These are phyloP conservation scores for Chondrilla cf. caribensis DNA, from an alignment of 37 sponge, comb jelly and placozoan species.

Conservation along the genomic window DNA sequence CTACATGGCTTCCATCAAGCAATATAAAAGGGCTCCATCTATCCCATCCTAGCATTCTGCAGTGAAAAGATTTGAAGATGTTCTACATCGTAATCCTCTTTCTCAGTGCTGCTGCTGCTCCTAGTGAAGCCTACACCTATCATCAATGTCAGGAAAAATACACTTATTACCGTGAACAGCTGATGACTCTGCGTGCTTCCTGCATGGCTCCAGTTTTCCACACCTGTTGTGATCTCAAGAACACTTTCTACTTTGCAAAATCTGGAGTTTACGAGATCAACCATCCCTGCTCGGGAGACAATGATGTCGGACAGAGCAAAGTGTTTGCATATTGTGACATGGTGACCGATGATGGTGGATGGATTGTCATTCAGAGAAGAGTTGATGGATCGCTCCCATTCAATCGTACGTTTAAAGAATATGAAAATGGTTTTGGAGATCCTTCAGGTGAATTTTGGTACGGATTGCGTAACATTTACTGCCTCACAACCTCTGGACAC, in stretches of 20 bases:
- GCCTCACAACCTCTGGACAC: background rate
- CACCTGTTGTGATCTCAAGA: background rate
- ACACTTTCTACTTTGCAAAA: background rate
- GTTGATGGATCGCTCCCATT: conserved; percentile 13
- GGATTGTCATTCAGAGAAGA: conserved; percentile 18
- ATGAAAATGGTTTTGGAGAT: conserved; percentile 38
- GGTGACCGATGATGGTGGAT: conserved; percentile 23
- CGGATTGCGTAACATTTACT: conserved; percentile 39
- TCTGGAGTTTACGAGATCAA: conserved; percentile 23
- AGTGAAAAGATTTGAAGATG: no score
- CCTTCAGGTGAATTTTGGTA: conserved; percentile 41
- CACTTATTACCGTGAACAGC: no score
- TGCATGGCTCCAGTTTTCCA: background rate
- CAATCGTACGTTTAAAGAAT: conserved; percentile 19
- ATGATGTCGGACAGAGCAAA: background rate
- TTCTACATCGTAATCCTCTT: no score
- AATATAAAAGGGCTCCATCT: no score
- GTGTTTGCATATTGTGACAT: conserved; percentile 14
- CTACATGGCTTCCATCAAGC: no score
- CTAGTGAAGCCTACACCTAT: no score
- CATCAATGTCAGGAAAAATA: no score
- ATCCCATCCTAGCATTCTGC: no score
- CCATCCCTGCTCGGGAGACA: background rate
- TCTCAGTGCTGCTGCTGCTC: no score
- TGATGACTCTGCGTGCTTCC: background rate